A percentile compares a stretch with the other conserved stretches of the same genome.
Evolutionary conservation across 2,113 vertebrate genomes (phyloP).

Genomic region (Chaenogobius annularis): DNA sequence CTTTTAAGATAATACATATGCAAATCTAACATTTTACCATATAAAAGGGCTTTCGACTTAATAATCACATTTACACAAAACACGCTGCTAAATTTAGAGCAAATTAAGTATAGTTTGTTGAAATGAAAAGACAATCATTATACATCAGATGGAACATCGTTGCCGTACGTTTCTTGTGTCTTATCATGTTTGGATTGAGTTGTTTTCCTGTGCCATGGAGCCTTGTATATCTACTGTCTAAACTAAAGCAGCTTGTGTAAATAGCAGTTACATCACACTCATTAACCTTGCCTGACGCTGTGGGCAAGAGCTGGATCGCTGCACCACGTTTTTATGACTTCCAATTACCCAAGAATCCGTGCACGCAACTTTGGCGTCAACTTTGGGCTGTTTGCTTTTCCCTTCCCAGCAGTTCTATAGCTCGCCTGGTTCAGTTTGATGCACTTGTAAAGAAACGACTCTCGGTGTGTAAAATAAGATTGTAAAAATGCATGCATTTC

Average conservation of each 20-base stretch:
- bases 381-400: slow-evolving; percentile 1
- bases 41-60: too few relatives aligned
- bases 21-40: too few relatives aligned
- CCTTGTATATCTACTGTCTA: not conserved
- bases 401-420: not conserved
- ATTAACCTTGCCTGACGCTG: slow-evolving; percentile 23
- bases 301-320: slow-evolving; percentile 20
- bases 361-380: not conserved
- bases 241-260: slow-evolving; percentile 2
- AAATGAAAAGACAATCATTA: too few relatives aligned
- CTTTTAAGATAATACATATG: too few relatives aligned
- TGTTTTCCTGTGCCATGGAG: not conserved
- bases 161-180: not conserved
- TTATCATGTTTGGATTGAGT: not conserved
- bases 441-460: not conserved
- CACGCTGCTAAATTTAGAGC: too few relatives aligned
- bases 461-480: slow-evolving; percentile 2
- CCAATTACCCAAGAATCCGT: slow-evolving; percentile 1
- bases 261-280: not conserved
- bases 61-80: too few relatives aligned
- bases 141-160: not conserved
- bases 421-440: not conserved
- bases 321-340: not conserved
- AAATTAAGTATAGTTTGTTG: too few relatives aligned
- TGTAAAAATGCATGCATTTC: not conserved